Base-by-base conservation (phyloP, 2,113 vertebrate genomes). In the Strix aluco region DNA sequence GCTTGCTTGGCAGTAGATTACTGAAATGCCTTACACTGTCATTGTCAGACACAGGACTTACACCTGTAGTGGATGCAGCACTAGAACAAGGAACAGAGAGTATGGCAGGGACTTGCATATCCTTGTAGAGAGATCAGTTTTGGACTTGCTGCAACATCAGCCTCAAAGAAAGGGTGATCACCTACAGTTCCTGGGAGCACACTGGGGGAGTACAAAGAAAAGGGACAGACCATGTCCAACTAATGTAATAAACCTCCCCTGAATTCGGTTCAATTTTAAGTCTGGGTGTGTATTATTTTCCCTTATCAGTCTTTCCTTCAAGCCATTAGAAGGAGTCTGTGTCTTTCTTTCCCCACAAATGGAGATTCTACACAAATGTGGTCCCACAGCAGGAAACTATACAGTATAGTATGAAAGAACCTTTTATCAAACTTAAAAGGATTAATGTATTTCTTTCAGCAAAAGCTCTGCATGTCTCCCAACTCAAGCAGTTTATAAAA, bases 371-470 rank as follows among this genome's bases (percentile, higher is more conserved):
- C 62, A 94, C 73, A 97, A 95, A 97, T 95, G 81, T 77, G 89
- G 86, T 72, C 73, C 92, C 95, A 42, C 91, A 94, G 97, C 86
- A 86, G 83, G 97, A 58, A 92, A 38, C 88, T 54, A n/a, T 92
- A 82, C 20, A 82, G 29, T 47, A 19, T 18, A 82, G 65, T 62
- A 96, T 65, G 92, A 94, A 96, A 86, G 88, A 96, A 87, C 62
- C 94, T 94, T 91, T 96, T 82, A 89, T 92, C 78, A 89, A 87
- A 90, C 94, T 92, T 92, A 55, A 96, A 97, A 94, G 91, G 89
- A 95, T 92, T 97, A 95, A 97, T 96, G 95, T 86, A 95, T 91
- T 96, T 92, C 92, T 91, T 96, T 87, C 94, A 95, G 78, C 74
- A 91, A 97, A 97, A 95, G 78, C 96, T 96, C 96, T 70, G 89